Percentiles rank a stretch among this genome's conserved stretches.
phyloP scores from a whole-genome alignment of 1,140 invertebrate species.

The Linepithema humile region DNA sequence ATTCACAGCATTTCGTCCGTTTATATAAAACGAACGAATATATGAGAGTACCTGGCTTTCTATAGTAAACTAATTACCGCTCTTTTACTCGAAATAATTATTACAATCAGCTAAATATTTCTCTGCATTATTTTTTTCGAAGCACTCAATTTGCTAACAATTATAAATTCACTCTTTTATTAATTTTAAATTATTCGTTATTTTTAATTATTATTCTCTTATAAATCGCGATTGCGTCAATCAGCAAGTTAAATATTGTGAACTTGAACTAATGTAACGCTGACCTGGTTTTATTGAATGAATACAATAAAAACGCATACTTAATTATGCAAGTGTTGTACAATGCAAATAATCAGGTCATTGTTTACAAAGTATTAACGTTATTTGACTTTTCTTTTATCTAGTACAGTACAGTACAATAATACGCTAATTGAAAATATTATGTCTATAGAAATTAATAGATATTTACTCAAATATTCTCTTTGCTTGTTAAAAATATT shows the following conservation, averaged over 20 bases:
- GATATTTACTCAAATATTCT: neutral
- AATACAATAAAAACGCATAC: constrained; percentile 39
- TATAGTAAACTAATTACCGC: neutral
- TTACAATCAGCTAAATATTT: neutral
- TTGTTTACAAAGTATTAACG: neutral
- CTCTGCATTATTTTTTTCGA: neutral
- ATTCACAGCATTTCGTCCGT: constrained; percentile 10
- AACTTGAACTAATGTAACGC: constrained; percentile 46
- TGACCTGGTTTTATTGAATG: constrained; percentile 12
- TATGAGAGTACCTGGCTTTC: constrained; percentile 4
- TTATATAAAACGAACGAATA: neutral
- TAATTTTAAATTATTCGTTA: constrained; percentile 20
- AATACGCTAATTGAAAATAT: neutral
- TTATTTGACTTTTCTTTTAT: constrained; percentile 1
- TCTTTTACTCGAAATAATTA: neutral
- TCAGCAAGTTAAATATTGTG: neutral
- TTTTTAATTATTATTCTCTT: too few species aligned
- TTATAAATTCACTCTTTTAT: neutral
- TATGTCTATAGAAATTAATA: neutral
- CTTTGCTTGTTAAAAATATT: neutral
- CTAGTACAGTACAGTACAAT: neutral
- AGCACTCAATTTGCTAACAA: neutral
- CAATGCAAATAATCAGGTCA: constrained; percentile 17
- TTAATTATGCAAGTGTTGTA: neutral
- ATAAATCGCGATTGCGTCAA: neutral